phyloP scores from a whole-genome alignment of 2,888 invertebrate genomes.

The Nipponacmea schrenckii region DNA sequence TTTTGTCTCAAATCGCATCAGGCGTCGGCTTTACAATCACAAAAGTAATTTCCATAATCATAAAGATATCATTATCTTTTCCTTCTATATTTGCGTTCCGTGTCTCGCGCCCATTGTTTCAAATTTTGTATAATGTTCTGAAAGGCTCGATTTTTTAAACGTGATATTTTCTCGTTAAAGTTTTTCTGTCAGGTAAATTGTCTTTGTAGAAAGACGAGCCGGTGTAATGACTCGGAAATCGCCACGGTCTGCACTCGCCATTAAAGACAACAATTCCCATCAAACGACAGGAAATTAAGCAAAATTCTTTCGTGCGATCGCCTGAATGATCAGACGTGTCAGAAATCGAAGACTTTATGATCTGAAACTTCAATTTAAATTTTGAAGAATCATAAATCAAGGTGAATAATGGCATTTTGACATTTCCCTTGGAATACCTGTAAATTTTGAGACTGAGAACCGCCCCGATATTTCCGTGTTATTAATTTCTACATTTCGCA shows the following conservation, averaged over 20 bases:
- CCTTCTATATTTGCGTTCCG: conserved; percentile 6
- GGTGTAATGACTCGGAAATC: conserved; percentile 1
- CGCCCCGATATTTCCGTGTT: too few species aligned
- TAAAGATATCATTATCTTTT: not conserved
- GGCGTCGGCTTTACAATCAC: not conserved
- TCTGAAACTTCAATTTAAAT: not conserved
- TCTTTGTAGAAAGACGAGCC: not conserved
- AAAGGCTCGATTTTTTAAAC: not conserved
- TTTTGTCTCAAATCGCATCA: conserved; percentile 8
- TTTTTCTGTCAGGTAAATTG: not conserved
- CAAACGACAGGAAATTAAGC: conserved; percentile 7
- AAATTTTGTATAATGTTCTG: not conserved
- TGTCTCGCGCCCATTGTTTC: conserved; percentile 2
- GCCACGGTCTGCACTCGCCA: conserved; percentile 4
- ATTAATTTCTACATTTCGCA: too few species aligned
- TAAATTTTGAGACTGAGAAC: too few species aligned
- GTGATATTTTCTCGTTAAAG: conserved; percentile 4
- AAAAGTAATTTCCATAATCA: conserved; percentile 8
- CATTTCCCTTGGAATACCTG: too few species aligned
- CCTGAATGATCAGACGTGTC: conserved; percentile 3
- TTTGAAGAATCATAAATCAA: too few species aligned
- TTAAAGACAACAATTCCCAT: conserved; percentile 5
- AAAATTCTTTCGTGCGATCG: conserved; percentile 1
- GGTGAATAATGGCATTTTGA: too few species aligned
- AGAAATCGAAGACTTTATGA: conserved; percentile 8